Base-by-base conservation (phyloP, 2,113 vertebrate species). In the Trematomus loennbergii region DNA sequence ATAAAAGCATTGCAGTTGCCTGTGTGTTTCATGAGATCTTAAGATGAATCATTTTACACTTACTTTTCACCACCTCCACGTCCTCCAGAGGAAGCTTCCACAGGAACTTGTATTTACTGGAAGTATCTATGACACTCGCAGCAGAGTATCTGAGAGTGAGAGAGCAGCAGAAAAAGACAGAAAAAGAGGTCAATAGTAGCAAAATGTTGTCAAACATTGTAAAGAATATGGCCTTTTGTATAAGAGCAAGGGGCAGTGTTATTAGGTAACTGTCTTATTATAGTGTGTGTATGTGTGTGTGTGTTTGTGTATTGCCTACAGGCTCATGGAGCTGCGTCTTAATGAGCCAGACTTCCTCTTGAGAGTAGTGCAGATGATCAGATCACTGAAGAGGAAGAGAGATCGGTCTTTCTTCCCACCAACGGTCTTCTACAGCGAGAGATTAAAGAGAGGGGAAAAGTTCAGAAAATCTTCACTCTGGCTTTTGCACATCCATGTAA, bases 291-390 rank as follows among this genome's bases (percentile, higher is more conserved):
- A 20, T 25, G 49, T 29, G 50, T 69, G 65, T 67, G 22, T 40
- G 25, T 29, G 33, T 29, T 22, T 5, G 65, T 48, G 58, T 68
- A 22, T 11, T 0, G 6, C 97, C 91, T 93, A 99, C 98, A 99
- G 95, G 89, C 97, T 99, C 97, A 99, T 98, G 89, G 98, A 99
- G 91, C 97, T 99, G 82, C 98, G 96, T 25, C 98, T 95, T 55
- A 99, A 94, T 4, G 98, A 99, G n/a, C 98, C 98, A 0, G 97
- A 99, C 93, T 99, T 99, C 90, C 97, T 96, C 86, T 99, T 99
- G 81, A 99, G 91, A 0, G 98, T 99, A 70, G 98, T 99, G 92
- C 98, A 99, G 89, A 99, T 95, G 49, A 99, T 94, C 83, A 99
- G 95, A 91, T 99, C 98, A 2, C 96, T 96, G 96, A 99, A 99